Base-by-base conservation (phyloP, 92 coral and sea anemone genomes). In the Heteractis magnifica region DNA sequence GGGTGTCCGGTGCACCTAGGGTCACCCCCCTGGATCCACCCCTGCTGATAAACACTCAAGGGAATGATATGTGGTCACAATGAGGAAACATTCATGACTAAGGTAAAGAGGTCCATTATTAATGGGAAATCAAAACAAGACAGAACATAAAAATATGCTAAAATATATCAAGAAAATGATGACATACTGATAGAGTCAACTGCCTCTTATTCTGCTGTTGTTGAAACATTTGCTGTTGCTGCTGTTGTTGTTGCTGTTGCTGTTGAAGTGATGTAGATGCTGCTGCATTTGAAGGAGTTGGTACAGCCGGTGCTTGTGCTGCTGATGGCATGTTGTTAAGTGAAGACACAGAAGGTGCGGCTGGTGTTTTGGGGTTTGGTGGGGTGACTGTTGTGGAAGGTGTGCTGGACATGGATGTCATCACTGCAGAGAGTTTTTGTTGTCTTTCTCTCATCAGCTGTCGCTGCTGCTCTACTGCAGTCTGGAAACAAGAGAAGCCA, bases 391-490 rank as follows among this genome's bases (percentile, higher is more conserved):
- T 60, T 1, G 83, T 19, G 65, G 90, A 56, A 10, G 79, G 83
- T 0, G 86, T 62, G 74, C 86, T 81, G 10, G 83, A 81, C 10
- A 90, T 56, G 6, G 88, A 70, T 8, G 92, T 20, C 50, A 89
- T 91, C 12, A 89, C 88, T 4, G 93, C 92, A 19, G 90, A 89
- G 21, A 91, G 91, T 72, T 86, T 90, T 51, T 92, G 94, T 76
- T 93, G 94, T 72, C 93, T 87, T 72, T 93, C 97, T 75, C 91
- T 86, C 89, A 93, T 87, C 14, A 92, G 74, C 78, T 94, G 91
- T 41, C 99, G 88, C 79, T 96, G 96, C 79, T 94, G 91, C 75
- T 96, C 99, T 80, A 96, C 90, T 21, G 83, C 83, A 77, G 77
- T 85, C 88, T 85, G 58, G n/a, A 6, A 58, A 59, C 44, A 34